Base-by-base conservation (phyloP, 2,113 vertebrate species). In the Oriolus oriolus region DNA sequence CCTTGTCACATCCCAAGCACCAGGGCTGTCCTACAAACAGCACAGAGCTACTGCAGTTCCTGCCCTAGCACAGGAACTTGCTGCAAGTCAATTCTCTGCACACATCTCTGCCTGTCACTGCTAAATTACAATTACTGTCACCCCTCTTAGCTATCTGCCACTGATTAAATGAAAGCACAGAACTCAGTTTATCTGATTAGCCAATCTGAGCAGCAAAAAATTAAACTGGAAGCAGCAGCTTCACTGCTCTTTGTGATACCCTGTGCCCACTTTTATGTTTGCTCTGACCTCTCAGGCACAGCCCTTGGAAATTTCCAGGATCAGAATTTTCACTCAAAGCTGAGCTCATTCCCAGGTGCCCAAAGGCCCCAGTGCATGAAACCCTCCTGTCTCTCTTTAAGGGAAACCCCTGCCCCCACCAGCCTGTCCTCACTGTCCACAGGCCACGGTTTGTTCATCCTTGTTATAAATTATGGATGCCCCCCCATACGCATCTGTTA, bases 391-490 rank as follows among this genome's bases (percentile, higher is more conserved):
- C 41, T 44, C 13, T 56, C 42, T 57, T 39, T 42, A 89, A 89
- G 17, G 31, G 14, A 76, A 60, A 24, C 7, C 13, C 26, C 69
- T 54, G 33, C 30, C 70, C 49, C 49, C 56, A 69, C 39, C 54
- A 63, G 41, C 61, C 78, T 76, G 69, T 61, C 57, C 70, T 92
- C 64, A 23, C 68, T 76, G 50, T 59, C 73, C 83, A 90, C 73
- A 65, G 79, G 35, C 81, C 63, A 21, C 2, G 6, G 77, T 35
- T 84, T 79, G 42, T 30, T 96, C 90, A 80, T 42, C 80, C 80
- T 53, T 20, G 57, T 50, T 24, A 94, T 97, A 59, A 97, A 97
- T 97, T 95, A 97, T 97, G 81, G 83, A 97, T 96, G 57, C 42
- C 66, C 76, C 74, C 82, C 73, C 53, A 27, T 37, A 39, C 1